phyloP scores from a whole-genome alignment of 2,888 invertebrate genomes.

The Synergus laeviventris region DNA sequence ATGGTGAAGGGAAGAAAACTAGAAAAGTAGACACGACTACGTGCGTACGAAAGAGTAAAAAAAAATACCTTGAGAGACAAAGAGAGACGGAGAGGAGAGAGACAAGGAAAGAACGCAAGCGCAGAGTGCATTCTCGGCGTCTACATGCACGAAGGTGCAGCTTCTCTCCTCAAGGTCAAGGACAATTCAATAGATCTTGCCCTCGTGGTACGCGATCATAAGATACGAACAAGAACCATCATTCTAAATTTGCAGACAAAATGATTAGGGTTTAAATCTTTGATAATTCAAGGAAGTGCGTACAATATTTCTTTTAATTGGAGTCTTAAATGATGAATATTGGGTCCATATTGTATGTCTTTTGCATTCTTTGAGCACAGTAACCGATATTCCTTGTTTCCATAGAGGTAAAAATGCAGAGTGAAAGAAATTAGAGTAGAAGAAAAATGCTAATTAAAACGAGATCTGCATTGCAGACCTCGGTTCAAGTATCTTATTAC shows the following conservation, averaged over 20 bases:
- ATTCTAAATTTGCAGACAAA: background rate
- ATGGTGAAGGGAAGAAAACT: slow-evolving; percentile 32
- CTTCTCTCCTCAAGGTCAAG: slow-evolving; percentile 29
- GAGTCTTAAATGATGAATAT: too few species aligned
- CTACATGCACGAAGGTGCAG: slow-evolving; percentile 40
- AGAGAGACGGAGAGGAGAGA: slow-evolving; percentile 32
- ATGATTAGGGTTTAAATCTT: background rate
- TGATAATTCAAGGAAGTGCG: too few species aligned
- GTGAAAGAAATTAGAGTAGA: slow-evolving; percentile 66
- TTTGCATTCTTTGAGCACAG: background rate
- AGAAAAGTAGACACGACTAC: slow-evolving; percentile 23
- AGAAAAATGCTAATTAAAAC: slow-evolving; percentile 71
- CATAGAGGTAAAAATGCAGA: slow-evolving; percentile 1
- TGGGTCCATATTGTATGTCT: background rate
- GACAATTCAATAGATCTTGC: slow-evolving; percentile 26
- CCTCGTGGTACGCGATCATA: background rate
- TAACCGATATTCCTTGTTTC: slow-evolving; percentile 18
- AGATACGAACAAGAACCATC: background rate
- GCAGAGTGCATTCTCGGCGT: slow-evolving; percentile 24
- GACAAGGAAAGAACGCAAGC: slow-evolving; percentile 11
- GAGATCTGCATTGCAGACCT: slow-evolving; percentile 60
- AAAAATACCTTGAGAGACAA: slow-evolving; percentile 18
- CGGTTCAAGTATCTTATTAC: slow-evolving; percentile 65
- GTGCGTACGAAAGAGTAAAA: background rate
- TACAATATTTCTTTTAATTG: too few species aligned